Conservation (phyloP, 1,140 invertebrate species). For the Habropoda laboriosa region DNA sequence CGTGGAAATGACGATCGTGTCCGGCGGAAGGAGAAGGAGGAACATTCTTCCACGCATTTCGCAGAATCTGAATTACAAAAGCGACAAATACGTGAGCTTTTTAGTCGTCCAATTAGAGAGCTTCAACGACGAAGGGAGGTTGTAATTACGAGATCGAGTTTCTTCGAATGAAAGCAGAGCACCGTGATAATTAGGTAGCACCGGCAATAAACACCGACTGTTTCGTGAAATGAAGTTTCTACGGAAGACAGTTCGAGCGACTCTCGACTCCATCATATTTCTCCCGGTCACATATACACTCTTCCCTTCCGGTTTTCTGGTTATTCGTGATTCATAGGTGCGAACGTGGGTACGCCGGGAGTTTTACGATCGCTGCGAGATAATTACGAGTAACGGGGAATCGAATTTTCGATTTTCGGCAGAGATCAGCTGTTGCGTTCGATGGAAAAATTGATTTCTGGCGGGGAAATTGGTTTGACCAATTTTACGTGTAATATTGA, state of each 20-base stretch:
- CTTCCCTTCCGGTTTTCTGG: constrained; percentile 28
- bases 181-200: constrained; percentile 9
- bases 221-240: constrained; percentile 30
- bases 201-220: constrained; percentile 17
- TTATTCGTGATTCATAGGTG: constrained; percentile 32
- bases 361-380: background rate
- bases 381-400: background rate
- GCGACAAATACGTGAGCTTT: background rate
- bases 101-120: background rate
- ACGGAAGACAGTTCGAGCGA: constrained; percentile 21
- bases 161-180: background rate
- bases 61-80: too few species aligned
- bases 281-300: background rate
- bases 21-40: too few species aligned
- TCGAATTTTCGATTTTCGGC: constrained; percentile 8
- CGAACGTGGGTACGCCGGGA: constrained; percentile 2
- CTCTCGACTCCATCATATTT: constrained; percentile 30
- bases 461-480: too few species aligned
- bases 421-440: too few species aligned
- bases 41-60: too few species aligned
- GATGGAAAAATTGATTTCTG: too few species aligned
- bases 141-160: background rate
- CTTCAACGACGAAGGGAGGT: background rate
- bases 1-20: too few species aligned
- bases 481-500: too few species aligned